Conservation (phyloP, 2,797 vertebrate species). For the Enteromius radiatus region DNA sequence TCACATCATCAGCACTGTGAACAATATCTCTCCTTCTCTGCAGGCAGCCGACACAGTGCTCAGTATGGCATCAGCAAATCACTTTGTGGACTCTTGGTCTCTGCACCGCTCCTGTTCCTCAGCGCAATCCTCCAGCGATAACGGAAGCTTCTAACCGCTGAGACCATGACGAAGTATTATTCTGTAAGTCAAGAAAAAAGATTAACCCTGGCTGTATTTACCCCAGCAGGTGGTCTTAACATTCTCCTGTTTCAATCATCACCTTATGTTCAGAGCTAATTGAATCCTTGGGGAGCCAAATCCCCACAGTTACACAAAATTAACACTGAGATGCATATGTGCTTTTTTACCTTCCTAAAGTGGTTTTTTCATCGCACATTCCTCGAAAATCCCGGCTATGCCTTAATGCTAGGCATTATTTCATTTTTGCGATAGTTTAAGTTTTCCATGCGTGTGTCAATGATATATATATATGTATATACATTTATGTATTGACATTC, state of each 20-base stretch:
- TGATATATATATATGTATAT: background rate
- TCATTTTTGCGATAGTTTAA: background rate
- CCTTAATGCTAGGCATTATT: background rate
- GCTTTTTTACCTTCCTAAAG: background rate
- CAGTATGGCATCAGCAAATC: slow-evolving; percentile 4
- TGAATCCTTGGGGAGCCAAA: slow-evolving; percentile 13
- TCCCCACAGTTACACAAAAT: background rate
- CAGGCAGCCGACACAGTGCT: background rate
- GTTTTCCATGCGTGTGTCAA: background rate
- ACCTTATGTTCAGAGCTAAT: slow-evolving; percentile 2
- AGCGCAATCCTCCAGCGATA: background rate
- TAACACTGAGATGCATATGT: background rate
- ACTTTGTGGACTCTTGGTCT: background rate
- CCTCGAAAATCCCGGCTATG: no score
- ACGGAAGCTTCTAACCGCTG: background rate
- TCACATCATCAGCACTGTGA: slow-evolving; percentile 14
- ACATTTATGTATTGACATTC: no score
- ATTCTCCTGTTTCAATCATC: slow-evolving; percentile 1
- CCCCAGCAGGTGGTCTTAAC: slow-evolving; percentile 4
- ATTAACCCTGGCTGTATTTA: background rate
- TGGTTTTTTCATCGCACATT: background rate
- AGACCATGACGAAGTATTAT: background rate
- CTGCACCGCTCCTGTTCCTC: no score
- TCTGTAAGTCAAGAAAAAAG: background rate
- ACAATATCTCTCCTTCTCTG: background rate